Percentiles rank a stretch among this genome's conserved stretches.
Conservation (phyloP, 2,888 invertebrate genomes). For the Sericinus montela region DNA sequence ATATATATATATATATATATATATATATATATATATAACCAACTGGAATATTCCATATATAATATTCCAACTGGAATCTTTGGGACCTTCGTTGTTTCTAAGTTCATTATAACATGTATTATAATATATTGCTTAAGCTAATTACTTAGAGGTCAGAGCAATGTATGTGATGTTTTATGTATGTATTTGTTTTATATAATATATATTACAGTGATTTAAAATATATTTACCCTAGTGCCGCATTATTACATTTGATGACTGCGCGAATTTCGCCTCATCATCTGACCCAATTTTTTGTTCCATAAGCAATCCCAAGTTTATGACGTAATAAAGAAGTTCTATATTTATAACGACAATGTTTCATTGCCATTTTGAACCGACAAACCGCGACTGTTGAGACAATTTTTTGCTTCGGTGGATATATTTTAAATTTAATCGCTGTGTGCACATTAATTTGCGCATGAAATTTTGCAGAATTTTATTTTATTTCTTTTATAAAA, state of each 20-base stretch:
- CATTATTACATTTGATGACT: constrained; percentile 8
- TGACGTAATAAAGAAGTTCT: constrained; percentile 27
- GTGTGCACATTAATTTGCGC: constrained; percentile 4
- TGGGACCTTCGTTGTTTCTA: no score
- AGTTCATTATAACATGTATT: no score
- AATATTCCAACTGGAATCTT: no score
- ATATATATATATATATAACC: no score
- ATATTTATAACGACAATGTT: constrained; percentile 19
- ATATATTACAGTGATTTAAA: not conserved
- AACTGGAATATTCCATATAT: no score
- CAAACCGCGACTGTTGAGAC: constrained; percentile 8
- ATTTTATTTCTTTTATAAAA: not conserved
- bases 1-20: no score
- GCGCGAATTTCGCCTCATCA: constrained; percentile 27
- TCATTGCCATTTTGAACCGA: constrained; percentile 11
- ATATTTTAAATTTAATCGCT: constrained; percentile 11
- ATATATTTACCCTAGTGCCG: not conserved
- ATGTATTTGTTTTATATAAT: no score
- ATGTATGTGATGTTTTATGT: no score
- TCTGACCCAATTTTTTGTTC: constrained; percentile 31
- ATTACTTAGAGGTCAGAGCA: no score
- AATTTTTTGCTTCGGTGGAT: constrained; percentile 2
- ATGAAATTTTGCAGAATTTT: not conserved
- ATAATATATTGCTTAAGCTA: no score
- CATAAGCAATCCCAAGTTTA: constrained; percentile 29